Percentiles rank a stretch among this genome's conserved stretches.
Evolutionary conservation across 23 tunicate genomes (phyloP).

Genomic region (Oikopleura vanhoeffeni): DNA sequence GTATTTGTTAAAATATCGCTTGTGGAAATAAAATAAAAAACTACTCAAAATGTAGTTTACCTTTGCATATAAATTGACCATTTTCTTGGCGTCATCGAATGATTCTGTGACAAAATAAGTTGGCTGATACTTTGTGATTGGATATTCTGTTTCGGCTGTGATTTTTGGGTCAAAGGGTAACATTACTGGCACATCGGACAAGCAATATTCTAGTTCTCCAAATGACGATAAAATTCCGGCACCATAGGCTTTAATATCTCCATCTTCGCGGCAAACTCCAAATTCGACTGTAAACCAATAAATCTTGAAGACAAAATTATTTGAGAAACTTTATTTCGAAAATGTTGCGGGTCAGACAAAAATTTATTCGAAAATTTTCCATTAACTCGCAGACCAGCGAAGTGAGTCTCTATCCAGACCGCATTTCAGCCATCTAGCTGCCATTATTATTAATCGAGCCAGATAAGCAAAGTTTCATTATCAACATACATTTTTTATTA

Average conservation of each 20-base stretch:
- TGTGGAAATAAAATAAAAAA: too few species aligned
- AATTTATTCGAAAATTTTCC: too few species aligned
- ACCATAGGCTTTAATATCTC: slow-evolving; percentile 59
- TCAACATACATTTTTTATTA: too few species aligned
- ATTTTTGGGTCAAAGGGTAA: slow-evolving; percentile 34
- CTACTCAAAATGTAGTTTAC: too few species aligned
- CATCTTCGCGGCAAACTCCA: slow-evolving; percentile 67
- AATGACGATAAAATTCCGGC: slow-evolving; percentile 78
- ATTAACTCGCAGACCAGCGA: too few species aligned
- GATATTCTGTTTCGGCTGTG: slow-evolving; percentile 42
- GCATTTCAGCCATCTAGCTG: too few species aligned
- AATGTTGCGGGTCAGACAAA: background rate
- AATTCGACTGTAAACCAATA: slow-evolving; percentile 76
- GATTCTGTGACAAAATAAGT: slow-evolving; percentile 55
- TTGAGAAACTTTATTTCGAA: too few species aligned
- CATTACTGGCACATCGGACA: slow-evolving; percentile 18
- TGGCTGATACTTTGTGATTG: slow-evolving; percentile 77
- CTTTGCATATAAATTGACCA: background rate
- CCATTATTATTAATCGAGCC: too few species aligned
- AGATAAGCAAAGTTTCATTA: too few species aligned
- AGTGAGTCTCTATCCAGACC: too few species aligned
- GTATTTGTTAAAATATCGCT: too few species aligned
- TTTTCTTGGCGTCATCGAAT: slow-evolving; percentile 37
- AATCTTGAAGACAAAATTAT: too few species aligned
- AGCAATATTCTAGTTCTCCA: slow-evolving; percentile 44